A percentile compares a stretch with the other conserved stretches of the same genome.
phyloP scores from a whole-genome alignment of 2,797 vertebrate genomes.

The Sus cebifrons region DNA sequence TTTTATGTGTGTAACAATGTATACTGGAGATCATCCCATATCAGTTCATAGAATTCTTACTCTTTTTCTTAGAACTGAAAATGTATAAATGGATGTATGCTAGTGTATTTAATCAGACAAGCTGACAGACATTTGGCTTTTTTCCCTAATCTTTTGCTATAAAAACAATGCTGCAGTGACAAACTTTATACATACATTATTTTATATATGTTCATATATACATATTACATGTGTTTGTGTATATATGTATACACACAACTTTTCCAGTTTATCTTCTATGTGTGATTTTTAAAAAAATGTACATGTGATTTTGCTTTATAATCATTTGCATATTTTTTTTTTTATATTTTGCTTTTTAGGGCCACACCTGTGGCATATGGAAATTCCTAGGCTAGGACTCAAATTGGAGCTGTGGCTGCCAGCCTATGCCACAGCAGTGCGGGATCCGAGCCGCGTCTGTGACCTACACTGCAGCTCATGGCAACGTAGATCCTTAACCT shows the following conservation, averaged over 20 bases:
- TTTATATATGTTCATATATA: not conserved
- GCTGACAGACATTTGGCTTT: not conserved
- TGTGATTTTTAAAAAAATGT: not conserved
- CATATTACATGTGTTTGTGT: not conserved
- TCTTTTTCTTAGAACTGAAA: conserved; percentile 24
- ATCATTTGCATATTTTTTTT: conserved; percentile 2
- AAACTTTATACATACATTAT: not conserved
- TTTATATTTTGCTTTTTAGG: too few species aligned
- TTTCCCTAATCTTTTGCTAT: not conserved
- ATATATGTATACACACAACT: not conserved
- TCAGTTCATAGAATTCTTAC: conserved; percentile 4
- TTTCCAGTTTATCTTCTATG: conserved; percentile 12
- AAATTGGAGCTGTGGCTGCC: too few species aligned
- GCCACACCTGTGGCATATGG: too few species aligned
- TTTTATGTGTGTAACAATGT: not conserved
- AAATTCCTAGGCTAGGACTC: too few species aligned
- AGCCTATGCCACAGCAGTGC: too few species aligned
- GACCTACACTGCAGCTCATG: too few species aligned
- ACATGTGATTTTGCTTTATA: not conserved
- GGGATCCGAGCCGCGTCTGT: too few species aligned
- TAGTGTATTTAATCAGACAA: not conserved
- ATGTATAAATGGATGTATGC: not conserved
- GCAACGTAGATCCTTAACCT: too few species aligned
- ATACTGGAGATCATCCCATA: conserved; percentile 8
- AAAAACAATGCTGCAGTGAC: conserved; percentile 2